phyloP scores from a whole-genome alignment of 2,888 invertebrate genomes.

The Nasonia oneida region DNA sequence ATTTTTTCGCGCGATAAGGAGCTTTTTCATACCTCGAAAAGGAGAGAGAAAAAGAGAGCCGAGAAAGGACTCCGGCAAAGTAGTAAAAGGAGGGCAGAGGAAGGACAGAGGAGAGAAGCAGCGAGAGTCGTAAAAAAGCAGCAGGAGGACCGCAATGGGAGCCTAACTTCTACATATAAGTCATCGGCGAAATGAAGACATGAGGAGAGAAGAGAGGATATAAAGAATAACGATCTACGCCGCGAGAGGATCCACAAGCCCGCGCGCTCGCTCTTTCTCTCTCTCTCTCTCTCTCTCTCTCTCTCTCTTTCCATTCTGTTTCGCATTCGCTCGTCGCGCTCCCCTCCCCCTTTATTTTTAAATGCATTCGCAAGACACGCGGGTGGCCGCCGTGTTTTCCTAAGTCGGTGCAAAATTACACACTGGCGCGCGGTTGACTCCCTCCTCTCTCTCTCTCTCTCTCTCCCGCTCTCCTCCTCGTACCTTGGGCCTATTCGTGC shows the following conservation, averaged over 20 bases:
- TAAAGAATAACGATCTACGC: conserved; percentile 63
- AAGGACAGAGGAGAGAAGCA: conserved; percentile 22
- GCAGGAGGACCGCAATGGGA: conserved; percentile 54
- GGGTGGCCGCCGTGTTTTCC: conserved; percentile 79
- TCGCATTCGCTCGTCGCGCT: conserved; percentile 30
- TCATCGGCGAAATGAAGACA: conserved; percentile 70
- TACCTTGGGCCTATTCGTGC: conserved; percentile 57
- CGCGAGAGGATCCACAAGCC: conserved; percentile 62
- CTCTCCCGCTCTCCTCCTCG: neutral
- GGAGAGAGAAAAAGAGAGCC: neutral
- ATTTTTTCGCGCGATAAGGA: conserved; percentile 65
- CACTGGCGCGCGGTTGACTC: conserved; percentile 72
- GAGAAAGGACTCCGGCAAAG: conserved; percentile 41
- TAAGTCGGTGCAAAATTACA: conserved; percentile 79
- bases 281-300: conserved; percentile 43
- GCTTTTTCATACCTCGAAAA: conserved; percentile 59
- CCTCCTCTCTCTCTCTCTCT: conserved; percentile 49
- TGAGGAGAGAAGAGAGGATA: conserved; percentile 63
- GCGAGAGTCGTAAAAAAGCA: conserved; percentile 53
- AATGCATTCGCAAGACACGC: conserved; percentile 77
- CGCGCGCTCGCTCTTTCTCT: neutral
- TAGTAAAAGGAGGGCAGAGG: conserved; percentile 59
- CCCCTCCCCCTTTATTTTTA: conserved; percentile 74
- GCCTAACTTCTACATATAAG: conserved; percentile 60
- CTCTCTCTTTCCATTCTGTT: conserved; percentile 11